phyloP scores from a whole-genome alignment of 2,888 invertebrate species.

The Chironomus tentans region DNA sequence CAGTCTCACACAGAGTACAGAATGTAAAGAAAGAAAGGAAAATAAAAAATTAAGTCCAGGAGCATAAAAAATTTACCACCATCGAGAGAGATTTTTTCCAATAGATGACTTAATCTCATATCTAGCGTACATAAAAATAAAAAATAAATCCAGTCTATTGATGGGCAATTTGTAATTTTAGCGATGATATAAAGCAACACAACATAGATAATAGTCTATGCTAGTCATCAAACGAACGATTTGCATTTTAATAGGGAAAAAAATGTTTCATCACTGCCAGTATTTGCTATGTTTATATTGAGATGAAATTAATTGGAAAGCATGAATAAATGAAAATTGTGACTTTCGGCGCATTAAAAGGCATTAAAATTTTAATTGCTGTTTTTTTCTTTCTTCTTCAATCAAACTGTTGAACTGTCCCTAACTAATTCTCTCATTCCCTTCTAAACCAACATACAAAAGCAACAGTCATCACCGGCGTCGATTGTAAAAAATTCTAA shows the following conservation, averaged over 20 bases:
- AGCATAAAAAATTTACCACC: too few species aligned
- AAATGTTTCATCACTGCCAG: neutral
- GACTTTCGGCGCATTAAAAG: conserved; percentile 17
- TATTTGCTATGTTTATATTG: too few species aligned
- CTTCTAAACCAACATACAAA: neutral
- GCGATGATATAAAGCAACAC: neutral
- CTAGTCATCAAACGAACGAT: conserved; percentile 9
- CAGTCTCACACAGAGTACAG: too few species aligned
- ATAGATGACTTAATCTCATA: neutral
- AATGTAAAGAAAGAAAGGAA: too few species aligned
- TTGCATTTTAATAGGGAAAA: conserved; percentile 24
- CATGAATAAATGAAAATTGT: neutral
- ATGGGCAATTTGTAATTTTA: neutral
- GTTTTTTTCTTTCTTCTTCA: neutral
- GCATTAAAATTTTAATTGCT: conserved; percentile 23
- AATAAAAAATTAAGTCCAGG: too few species aligned
- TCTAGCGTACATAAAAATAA: neutral
- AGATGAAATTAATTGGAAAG: conserved; percentile 22
- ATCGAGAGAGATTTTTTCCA: too few species aligned
- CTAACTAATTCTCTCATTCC: neutral
- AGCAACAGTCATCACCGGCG: neutral
- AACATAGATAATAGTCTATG: neutral
- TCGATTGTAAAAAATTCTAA: conserved; percentile 13
- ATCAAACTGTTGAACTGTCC: neutral
- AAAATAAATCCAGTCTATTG: neutral